Conservation (phyloP, 92 coral and sea anemone genomes). For the Epizoanthus illoricatus region DNA sequence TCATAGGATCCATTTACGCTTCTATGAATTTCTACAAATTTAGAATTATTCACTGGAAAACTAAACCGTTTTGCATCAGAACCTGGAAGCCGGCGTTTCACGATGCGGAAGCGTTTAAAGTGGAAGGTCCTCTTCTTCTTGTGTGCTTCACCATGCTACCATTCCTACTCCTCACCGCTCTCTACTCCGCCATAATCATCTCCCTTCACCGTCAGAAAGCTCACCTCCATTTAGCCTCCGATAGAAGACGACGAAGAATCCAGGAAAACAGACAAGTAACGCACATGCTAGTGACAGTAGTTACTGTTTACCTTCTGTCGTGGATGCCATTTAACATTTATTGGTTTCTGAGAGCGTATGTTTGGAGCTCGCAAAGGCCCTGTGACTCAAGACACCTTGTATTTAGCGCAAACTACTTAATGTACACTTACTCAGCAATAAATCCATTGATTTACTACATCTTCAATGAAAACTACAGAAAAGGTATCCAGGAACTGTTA, state of each 20-base stretch:
- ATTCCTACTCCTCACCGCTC: conserved; percentile 9
- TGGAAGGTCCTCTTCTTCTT: conserved; percentile 32
- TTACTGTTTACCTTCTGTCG: background rate
- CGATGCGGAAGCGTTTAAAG: conserved; percentile 15
- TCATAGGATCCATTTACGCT: background rate
- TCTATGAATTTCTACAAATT: conserved; percentile 26
- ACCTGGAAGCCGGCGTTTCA: conserved; percentile 15
- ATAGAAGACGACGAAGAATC: conserved; percentile 6
- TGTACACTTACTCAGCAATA: too few relatives aligned
- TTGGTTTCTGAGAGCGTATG: conserved; percentile 15
- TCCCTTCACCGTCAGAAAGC: conserved; percentile 3
- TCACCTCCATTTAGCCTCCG: conserved; percentile 16
- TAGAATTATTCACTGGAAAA: background rate
- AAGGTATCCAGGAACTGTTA: too few relatives aligned
- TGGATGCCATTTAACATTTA: conserved; percentile 22
- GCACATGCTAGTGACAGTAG: conserved; percentile 26
- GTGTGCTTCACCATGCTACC: conserved; percentile 21
- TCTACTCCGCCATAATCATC: conserved; percentile 13
- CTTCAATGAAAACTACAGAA: too few relatives aligned
- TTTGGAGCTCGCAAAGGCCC: background rate
- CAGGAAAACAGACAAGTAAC: conserved; percentile 26
- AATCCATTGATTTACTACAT: too few relatives aligned
- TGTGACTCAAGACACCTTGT: too few relatives aligned
- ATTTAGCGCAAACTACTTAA: too few relatives aligned
- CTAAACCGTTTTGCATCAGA: conserved; percentile 3